A percentile compares a stretch with the other conserved stretches of the same genome.
These are phyloP conservation scores for fruit fly (Drosophila melanogaster) DNA, from an alignment of 1,140 invertebrate species.

Conservation along the genomic window DNA sequence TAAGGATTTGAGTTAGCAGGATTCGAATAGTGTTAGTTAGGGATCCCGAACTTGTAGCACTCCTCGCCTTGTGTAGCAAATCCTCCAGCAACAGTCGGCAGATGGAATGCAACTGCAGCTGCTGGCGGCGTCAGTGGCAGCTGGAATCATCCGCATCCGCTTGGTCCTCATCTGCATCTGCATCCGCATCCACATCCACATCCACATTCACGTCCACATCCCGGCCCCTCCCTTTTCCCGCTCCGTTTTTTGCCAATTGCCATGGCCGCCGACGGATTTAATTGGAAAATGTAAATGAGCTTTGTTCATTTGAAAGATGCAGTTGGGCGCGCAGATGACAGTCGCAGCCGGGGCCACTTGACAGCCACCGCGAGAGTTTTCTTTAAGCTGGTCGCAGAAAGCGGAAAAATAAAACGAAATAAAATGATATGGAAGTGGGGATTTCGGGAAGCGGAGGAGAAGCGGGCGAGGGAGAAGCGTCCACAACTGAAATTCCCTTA, in stretches of 20 bases:
- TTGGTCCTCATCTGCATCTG: constrained; percentile 18
- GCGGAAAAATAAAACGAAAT: constrained; percentile 36
- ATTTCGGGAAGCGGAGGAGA: neutral
- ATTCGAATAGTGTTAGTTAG: neutral
- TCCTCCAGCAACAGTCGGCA: constrained; percentile 52
- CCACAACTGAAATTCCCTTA: constrained; percentile 58
- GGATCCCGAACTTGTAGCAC: neutral
- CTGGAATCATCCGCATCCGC: constrained; percentile 33
- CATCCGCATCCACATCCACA: constrained; percentile 1
- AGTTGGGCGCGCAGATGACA: constrained; percentile 57
- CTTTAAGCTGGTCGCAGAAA: constrained; percentile 59
- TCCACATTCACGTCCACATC: constrained; percentile 2
- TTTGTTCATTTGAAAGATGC: constrained; percentile 83
- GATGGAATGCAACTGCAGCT: constrained; percentile 60
- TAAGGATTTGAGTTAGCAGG: too few species aligned
- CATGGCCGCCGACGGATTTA: constrained; percentile 71
- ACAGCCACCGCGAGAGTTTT: constrained; percentile 64
- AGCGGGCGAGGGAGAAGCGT: constrained; percentile 15
- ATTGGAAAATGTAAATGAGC: constrained; percentile 83
- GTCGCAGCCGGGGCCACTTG: constrained; percentile 59
- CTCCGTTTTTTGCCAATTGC: constrained; percentile 45
- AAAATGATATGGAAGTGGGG: constrained; percentile 7
- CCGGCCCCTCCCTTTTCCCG: neutral
- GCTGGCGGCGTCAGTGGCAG: constrained; percentile 33
- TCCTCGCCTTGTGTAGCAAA: neutral